phyloP scores from a whole-genome alignment of 1,140 invertebrate species.

The Bathynomus jamesi region DNA sequence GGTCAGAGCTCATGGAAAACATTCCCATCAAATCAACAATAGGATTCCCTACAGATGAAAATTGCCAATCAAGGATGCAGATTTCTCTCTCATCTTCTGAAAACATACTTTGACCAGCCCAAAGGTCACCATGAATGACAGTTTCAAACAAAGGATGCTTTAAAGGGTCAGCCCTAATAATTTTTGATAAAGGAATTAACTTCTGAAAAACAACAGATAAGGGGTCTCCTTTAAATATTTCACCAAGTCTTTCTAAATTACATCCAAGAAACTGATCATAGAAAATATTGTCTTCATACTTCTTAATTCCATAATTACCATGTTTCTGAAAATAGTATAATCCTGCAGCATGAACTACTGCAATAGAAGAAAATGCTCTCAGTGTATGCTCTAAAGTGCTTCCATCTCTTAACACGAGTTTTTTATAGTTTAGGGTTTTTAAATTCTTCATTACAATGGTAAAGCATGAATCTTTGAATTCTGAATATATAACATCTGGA shows the following conservation, averaged over 20 bases:
- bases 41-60: slow-evolving; percentile 4
- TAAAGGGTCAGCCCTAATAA: background rate
- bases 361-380: background rate
- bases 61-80: slow-evolving; percentile 19
- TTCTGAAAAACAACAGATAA: background rate
- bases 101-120: slow-evolving; percentile 13
- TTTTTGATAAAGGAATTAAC: slow-evolving; percentile 3
- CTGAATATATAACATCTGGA: background rate
- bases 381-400: background rate
- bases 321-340: background rate
- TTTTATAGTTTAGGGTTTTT: slow-evolving; percentile 4
- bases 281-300: background rate
- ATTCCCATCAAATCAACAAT: slow-evolving; percentile 11
- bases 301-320: background rate
- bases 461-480: background rate
- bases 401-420: background rate
- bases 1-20: slow-evolving; percentile 14
- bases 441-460: slow-evolving; percentile 13
- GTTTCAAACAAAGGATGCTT: slow-evolving; percentile 12
- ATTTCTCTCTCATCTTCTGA: slow-evolving; percentile 2
- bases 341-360: slow-evolving; percentile 10
- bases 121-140: slow-evolving; percentile 19
- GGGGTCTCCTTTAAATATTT: background rate
- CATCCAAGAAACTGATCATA: slow-evolving; percentile 5
- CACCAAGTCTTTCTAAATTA: slow-evolving; percentile 4